phyloP scores from a whole-genome alignment of 1,140 invertebrate genomes.

The Drosophila kanapiae region DNA sequence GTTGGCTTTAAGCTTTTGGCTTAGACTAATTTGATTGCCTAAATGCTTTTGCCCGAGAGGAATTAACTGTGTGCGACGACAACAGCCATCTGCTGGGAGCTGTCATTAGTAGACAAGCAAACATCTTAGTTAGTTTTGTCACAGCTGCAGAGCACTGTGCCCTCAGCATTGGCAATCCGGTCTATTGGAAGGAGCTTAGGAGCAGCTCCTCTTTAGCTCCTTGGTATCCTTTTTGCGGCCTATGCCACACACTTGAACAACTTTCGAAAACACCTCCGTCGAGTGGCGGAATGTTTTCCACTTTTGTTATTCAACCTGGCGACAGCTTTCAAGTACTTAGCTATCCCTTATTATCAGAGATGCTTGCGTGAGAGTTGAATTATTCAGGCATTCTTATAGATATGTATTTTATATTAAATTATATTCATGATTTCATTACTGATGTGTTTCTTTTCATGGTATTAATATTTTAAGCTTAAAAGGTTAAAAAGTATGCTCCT shows the following conservation, averaged over 20 bases:
- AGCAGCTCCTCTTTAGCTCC: not conserved
- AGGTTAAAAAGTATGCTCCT: too few relatives aligned
- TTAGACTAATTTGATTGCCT: constrained; percentile 53
- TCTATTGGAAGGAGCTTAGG: constrained; percentile 35
- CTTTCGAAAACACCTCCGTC: constrained; percentile 48
- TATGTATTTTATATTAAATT: not conserved
- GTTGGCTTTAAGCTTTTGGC: constrained; percentile 49
- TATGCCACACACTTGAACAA: constrained; percentile 46
- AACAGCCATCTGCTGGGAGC: constrained; percentile 30
- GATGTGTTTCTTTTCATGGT: not conserved
- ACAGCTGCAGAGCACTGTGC: constrained; percentile 11
- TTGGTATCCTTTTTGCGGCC: constrained; percentile 3
- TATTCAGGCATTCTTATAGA: not conserved
- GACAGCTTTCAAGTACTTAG: constrained; percentile 23
- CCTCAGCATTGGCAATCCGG: constrained; percentile 13
- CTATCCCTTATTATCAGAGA: constrained; percentile 7
- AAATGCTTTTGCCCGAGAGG: constrained; percentile 33
- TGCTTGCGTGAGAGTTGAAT: constrained; percentile 19
- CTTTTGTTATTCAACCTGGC: constrained; percentile 27
- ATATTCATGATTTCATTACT: not conserved
- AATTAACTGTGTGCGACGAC: constrained; percentile 41
- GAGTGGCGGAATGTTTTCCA: constrained; percentile 50
- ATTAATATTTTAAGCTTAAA: not conserved
- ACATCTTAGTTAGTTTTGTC: constrained; percentile 33
- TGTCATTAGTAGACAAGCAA: constrained; percentile 41